Evolutionary conservation across 2,888 invertebrate species (phyloP).

Genomic region (Leistus spinibarbis): DNA sequence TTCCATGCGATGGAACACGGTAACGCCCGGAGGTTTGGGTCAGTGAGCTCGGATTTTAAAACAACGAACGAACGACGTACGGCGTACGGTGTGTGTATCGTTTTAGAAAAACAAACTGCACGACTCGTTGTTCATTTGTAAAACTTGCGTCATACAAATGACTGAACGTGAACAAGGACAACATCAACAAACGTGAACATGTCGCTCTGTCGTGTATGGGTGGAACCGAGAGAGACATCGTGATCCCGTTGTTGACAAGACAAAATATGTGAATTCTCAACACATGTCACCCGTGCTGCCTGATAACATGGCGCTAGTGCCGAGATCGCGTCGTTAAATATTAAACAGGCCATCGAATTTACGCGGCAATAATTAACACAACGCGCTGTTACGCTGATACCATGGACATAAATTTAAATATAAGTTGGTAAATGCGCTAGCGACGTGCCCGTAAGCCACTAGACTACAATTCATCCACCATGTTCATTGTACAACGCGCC

Average conservation of each 20-base stretch:
- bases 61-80: background rate
- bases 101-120: background rate
- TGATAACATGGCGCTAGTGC: background rate
- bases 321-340: slow-evolving; percentile 12
- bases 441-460: slow-evolving; percentile 28
- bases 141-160: background rate
- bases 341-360: slow-evolving; percentile 28
- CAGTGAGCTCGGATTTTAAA: slow-evolving; percentile 6
- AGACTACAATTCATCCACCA: background rate
- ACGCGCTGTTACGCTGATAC: slow-evolving; percentile 16
- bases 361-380: slow-evolving; percentile 33
- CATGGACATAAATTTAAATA: slow-evolving; percentile 34
- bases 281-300: slow-evolving; percentile 14
- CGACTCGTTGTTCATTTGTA: background rate
- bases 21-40: background rate
- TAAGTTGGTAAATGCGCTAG: slow-evolving; percentile 32
- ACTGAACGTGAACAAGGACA: background rate
- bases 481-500: background rate
- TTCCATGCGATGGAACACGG: background rate
- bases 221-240: background rate
- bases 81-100: background rate
- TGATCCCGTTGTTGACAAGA: slow-evolving; percentile 15
- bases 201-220: background rate
- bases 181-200: background rate
- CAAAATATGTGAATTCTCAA: slow-evolving; percentile 28